Conservation (phyloP, 2,888 invertebrate species). For the Dexiosoma caninum region DNA sequence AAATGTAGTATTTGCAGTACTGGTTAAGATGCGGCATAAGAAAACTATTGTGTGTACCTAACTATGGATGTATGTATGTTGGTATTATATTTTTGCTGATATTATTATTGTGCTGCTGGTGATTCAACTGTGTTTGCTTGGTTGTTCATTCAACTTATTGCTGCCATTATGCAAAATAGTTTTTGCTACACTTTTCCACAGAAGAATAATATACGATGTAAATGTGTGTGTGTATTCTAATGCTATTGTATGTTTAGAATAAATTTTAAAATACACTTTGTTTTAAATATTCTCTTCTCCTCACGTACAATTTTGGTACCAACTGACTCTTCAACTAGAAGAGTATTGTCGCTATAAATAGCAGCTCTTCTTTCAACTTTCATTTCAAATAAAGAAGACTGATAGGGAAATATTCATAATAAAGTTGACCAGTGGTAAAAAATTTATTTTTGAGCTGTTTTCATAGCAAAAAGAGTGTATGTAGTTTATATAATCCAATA, state of each 20-base stretch:
- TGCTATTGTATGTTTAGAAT: not conserved
- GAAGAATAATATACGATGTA: not conserved
- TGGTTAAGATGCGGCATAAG: not conserved
- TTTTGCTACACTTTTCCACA: not conserved
- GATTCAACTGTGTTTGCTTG: not conserved
- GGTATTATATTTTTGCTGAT: conserved; percentile 24
- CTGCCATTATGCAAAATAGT: conserved; percentile 17
- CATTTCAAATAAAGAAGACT: conserved; percentile 18
- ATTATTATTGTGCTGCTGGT: not conserved
- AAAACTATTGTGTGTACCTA: not conserved
- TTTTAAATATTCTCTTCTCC: not conserved
- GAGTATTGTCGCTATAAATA: conserved; percentile 38
- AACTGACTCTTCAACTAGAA: not conserved
- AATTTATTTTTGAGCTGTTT: not conserved
- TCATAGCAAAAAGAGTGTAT: no score
- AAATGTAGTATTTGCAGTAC: not conserved
- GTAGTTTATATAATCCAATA: no score
- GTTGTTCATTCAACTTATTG: conserved; percentile 30
- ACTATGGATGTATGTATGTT: conserved; percentile 29
- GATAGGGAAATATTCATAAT: not conserved
- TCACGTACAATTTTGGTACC: not conserved
- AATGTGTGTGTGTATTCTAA: not conserved
- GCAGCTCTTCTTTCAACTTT: conserved; percentile 49
- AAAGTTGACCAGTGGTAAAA: conserved; percentile 23
- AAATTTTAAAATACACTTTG: conserved; percentile 31